Conservation (phyloP, 2,113 vertebrate species). For the Sapayoa aenigma region DNA sequence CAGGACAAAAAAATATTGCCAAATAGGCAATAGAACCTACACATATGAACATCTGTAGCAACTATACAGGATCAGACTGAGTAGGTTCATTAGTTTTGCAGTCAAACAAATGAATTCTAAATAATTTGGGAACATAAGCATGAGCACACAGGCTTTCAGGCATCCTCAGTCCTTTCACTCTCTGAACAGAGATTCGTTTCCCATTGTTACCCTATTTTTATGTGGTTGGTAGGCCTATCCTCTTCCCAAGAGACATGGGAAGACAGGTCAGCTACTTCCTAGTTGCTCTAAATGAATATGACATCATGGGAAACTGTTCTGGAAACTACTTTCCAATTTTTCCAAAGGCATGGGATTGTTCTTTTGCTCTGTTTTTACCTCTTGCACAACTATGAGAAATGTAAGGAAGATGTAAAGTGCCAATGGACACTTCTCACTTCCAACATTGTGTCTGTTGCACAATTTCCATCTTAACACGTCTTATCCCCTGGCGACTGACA, state of each 20-base stretch:
- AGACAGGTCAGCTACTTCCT: not conserved
- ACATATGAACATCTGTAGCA: not conserved
- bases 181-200: not conserved
- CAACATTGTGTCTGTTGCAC: not conserved
- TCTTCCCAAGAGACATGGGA: fast-evolving
- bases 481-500: not conserved
- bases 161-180: not conserved
- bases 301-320: not conserved
- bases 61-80: not conserved
- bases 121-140: not conserved
- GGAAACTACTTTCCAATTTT: not conserved
- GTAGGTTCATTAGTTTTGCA: not conserved
- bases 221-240: not conserved
- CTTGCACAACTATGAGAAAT: not conserved
- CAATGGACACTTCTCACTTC: not conserved
- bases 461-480: not conserved
- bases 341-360: not conserved
- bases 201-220: not conserved
- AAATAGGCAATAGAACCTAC: not conserved
- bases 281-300: not conserved
- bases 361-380: not conserved
- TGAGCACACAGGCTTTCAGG: not conserved
- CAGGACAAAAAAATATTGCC: not conserved
- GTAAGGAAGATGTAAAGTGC: not conserved
- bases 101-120: not conserved